These are phyloP conservation scores for Gryon sp. DNA, from an alignment of 1,140 invertebrate genomes.

Conservation along the genomic window DNA sequence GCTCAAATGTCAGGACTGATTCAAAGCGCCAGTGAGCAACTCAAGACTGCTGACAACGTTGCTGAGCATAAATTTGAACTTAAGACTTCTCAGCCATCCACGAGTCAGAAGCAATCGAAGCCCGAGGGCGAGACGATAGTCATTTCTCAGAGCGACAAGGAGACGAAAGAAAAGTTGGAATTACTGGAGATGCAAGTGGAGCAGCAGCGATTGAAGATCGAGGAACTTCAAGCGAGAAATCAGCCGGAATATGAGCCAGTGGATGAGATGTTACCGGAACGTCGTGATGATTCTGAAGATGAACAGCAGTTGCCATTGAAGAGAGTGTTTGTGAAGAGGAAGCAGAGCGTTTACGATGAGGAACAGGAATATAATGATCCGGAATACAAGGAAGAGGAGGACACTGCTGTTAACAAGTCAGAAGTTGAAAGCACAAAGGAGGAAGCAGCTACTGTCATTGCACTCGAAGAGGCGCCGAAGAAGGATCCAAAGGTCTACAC, in stretches of 20 bases:
- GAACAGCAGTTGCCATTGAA: slow-evolving; percentile 77
- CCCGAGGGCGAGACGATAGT: slow-evolving; percentile 21
- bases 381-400: slow-evolving; percentile 29
- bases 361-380: slow-evolving; percentile 75
- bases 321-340: slow-evolving; percentile 77
- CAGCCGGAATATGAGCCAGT: slow-evolving; percentile 74
- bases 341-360: slow-evolving; percentile 78
- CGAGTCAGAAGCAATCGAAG: slow-evolving; percentile 54
- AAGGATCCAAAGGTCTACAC: slow-evolving; percentile 71
- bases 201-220: slow-evolving; percentile 77
- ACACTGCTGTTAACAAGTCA: slow-evolving; percentile 6
- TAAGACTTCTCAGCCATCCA: slow-evolving; percentile 68
- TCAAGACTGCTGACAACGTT: slow-evolving; percentile 45
- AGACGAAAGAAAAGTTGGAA: slow-evolving; percentile 75
- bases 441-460: neutral
- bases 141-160: slow-evolving; percentile 68
- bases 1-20: slow-evolving; percentile 65
- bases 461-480: slow-evolving; percentile 40
- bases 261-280: slow-evolving; percentile 76
- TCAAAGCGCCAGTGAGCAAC: slow-evolving; percentile 53
- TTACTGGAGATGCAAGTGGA: slow-evolving; percentile 74
- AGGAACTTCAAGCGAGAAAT: slow-evolving; percentile 74
- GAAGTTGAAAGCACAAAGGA: neutral
- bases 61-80: slow-evolving; percentile 73
- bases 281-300: slow-evolving; percentile 77